Percentiles rank a stretch among this genome's conserved stretches.
These are phyloP conservation scores for Bos indicus DNA, from an alignment of 2,113 vertebrate species.

Conservation along the genomic window DNA sequence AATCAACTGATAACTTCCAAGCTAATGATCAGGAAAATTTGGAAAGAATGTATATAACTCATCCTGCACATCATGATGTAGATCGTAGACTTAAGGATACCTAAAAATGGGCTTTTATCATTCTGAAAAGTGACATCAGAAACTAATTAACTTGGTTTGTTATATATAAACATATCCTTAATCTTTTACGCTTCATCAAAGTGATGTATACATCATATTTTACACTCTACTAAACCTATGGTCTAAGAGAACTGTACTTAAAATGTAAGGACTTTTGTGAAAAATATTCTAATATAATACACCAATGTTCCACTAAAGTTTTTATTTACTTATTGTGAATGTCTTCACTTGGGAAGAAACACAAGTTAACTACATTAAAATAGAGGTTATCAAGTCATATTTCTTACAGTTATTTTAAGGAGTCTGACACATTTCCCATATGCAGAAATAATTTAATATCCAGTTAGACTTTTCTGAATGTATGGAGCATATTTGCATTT, in stretches of 20 bases:
- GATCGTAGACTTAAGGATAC: neutral
- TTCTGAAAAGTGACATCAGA: neutral
- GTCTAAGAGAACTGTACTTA: neutral
- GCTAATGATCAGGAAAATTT: neutral
- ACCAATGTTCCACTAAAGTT: neutral
- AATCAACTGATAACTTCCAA: neutral
- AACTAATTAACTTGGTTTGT: neutral
- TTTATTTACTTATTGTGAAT: neutral
- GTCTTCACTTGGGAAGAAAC: neutral
- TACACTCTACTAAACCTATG: neutral
- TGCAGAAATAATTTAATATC: neutral
- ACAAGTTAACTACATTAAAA: neutral
- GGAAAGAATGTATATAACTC: neutral
- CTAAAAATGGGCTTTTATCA: neutral
- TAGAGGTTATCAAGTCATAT: neutral
- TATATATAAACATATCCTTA: neutral
- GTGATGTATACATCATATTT: neutral
- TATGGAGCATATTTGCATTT: neutral
- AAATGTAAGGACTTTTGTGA: neutral
- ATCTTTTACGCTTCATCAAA: neutral
- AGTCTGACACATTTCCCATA: neutral
- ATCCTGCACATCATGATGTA: neutral
- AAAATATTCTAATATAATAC: neutral
- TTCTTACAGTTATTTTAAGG: neutral
- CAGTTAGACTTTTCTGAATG: neutral